A percentile compares a stretch with the other conserved stretches of the same genome.
Evolutionary conservation across 2,888 invertebrate genomes (phyloP).

Genomic region (Limnephilus marmoratus): DNA sequence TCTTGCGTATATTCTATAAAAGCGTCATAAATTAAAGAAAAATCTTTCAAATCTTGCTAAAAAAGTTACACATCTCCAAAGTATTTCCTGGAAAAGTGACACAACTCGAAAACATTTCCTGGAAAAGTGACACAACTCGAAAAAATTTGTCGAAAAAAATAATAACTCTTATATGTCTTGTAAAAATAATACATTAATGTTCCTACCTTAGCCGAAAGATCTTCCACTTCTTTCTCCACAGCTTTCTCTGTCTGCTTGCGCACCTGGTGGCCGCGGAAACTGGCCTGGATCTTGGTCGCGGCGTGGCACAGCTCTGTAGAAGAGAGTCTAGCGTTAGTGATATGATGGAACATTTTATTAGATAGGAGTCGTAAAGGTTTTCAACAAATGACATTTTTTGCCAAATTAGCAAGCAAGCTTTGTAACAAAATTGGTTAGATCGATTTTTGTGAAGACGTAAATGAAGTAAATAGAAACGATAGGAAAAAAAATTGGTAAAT

Average conservation of each 20-base stretch:
- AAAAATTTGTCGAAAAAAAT: not conserved
- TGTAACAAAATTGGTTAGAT: too few relatives aligned
- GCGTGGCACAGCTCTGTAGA: constrained; percentile 87
- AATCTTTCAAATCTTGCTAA: too few relatives aligned
- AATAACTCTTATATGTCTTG: not conserved
- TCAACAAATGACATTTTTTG: too few relatives aligned
- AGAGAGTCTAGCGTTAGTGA: not conserved
- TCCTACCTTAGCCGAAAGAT: constrained; percentile 76
- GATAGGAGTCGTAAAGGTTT: not conserved
- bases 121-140: not conserved
- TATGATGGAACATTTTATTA: not conserved
- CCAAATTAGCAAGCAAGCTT: too few relatives aligned
- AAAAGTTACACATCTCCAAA: not conserved
- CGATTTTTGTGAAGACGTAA: too few relatives aligned
- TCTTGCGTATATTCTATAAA: not conserved
- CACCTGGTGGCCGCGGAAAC: constrained; percentile 93
- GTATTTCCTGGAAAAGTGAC: not conserved
- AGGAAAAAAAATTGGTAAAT: too few relatives aligned
- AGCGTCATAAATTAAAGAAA: not conserved
- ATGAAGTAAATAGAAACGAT: too few relatives aligned
- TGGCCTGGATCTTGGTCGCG: constrained; percentile 94
- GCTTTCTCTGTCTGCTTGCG: constrained; percentile 80
- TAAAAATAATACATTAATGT: not conserved
- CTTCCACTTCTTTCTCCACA: constrained; percentile 72
- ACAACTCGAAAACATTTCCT: not conserved